Conservation (phyloP, 2,888 invertebrate genomes). For the Metellina segmentata region DNA sequence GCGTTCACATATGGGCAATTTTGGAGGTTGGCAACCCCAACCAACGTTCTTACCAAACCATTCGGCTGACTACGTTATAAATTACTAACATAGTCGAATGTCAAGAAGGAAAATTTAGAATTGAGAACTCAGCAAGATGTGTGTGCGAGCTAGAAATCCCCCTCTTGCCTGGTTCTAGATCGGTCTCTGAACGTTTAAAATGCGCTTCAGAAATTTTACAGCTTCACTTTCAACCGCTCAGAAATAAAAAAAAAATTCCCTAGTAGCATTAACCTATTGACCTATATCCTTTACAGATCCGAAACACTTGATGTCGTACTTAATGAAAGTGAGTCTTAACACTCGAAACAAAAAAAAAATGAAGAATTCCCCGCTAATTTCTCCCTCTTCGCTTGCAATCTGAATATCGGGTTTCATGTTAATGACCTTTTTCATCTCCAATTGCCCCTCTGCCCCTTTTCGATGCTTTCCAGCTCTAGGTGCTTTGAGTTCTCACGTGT, state of each 20-base stretch:
- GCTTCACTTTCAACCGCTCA: not conserved
- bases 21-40: too few species aligned
- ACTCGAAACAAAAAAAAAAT: conserved; percentile 18
- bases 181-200: not conserved
- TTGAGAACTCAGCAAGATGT: too few species aligned
- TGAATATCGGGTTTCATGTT: conserved; percentile 34
- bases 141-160: not conserved
- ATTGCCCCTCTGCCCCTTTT: not conserved
- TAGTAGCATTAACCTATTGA: conserved; percentile 53
- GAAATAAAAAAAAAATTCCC: not conserved
- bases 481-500: conserved; percentile 43
- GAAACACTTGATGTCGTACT: conserved; percentile 44
- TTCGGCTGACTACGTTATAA: too few species aligned
- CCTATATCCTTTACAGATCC: conserved; percentile 16
- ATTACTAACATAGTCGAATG: too few species aligned
- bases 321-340: conserved; percentile 45
- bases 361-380: conserved; percentile 3
- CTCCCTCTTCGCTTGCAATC: not conserved
- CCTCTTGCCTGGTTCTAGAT: not conserved
- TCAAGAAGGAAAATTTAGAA: too few species aligned
- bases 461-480: not conserved
- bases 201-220: not conserved
- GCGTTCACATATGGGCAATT: too few species aligned
- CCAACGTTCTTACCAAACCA: too few species aligned
- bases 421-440: conserved; percentile 18